phyloP scores from a whole-genome alignment of 2,797 vertebrate species.

The Eutrigla gurnardus region DNA sequence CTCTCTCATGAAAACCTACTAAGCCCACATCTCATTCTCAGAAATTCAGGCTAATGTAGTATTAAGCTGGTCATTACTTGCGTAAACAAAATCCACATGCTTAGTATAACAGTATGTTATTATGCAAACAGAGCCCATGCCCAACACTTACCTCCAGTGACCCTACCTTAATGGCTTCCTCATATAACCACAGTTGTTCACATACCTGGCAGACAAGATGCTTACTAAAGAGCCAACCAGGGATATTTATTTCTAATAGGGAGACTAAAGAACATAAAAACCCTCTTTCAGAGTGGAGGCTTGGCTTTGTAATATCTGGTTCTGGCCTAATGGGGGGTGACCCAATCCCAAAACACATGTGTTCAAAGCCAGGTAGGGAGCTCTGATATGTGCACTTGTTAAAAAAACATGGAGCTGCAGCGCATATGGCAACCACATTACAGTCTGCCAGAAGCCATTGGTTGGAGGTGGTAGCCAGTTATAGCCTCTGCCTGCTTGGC shows the following conservation, averaged over 20 bases:
- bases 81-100: too few species aligned
- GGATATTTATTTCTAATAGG: constrained; percentile 52
- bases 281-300: constrained; percentile 15
- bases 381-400: constrained; percentile 46
- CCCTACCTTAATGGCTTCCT: constrained; percentile 47
- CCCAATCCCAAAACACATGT: constrained; percentile 45
- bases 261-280: constrained; percentile 40
- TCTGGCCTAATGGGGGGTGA: constrained; percentile 42
- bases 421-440: constrained; percentile 76
- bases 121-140: not conserved
- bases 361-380: constrained; percentile 58
- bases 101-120: too few species aligned
- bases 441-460: constrained; percentile 38
- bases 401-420: constrained; percentile 33
- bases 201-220: constrained; percentile 48
- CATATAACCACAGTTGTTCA: constrained; percentile 61
- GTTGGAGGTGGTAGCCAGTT: constrained; percentile 44
- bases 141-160: constrained; percentile 23
- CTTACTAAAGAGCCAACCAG: constrained; percentile 29
- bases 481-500: constrained; percentile 56
- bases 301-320: constrained; percentile 54
- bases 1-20: too few species aligned
- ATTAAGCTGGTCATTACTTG: too few species aligned
- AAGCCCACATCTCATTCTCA: too few species aligned
- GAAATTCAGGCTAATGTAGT: too few species aligned